Conservation (phyloP, 2,888 invertebrate genomes). For the Miltochrista miniata region DNA sequence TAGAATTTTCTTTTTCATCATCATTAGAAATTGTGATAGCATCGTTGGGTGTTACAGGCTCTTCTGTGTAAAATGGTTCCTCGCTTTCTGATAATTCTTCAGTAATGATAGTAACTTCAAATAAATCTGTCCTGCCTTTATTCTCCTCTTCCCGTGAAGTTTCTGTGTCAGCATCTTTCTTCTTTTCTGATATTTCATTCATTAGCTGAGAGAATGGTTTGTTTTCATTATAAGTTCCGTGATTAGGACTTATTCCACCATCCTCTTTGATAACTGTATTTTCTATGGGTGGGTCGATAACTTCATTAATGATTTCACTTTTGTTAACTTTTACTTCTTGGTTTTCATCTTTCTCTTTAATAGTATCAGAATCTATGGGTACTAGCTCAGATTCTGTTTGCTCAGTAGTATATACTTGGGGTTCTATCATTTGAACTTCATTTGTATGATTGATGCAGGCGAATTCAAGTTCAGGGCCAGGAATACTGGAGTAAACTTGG, state of each 20-base stretch:
- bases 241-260: slow-evolving; percentile 7
- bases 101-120: slow-evolving; percentile 64
- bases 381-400: slow-evolving; percentile 11
- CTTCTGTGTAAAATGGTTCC: slow-evolving; percentile 25
- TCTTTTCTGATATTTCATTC: slow-evolving; percentile 45
- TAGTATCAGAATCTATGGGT: slow-evolving; percentile 15
- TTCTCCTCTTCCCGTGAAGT: slow-evolving; percentile 32
- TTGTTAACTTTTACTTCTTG: slow-evolving; percentile 4
- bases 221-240: slow-evolving; percentile 39
- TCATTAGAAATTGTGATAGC: slow-evolving; percentile 15
- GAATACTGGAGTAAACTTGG: slow-evolving; percentile 75
- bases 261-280: slow-evolving; percentile 12
- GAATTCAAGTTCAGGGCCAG: slow-evolving; percentile 78
- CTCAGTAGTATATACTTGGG: slow-evolving; percentile 21
- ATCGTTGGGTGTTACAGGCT: slow-evolving; percentile 1
- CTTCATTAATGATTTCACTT: slow-evolving; percentile 1
- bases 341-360: slow-evolving; percentile 14
- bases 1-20: slow-evolving; percentile 28
- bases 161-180: slow-evolving; percentile 43
- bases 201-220: slow-evolving; percentile 45
- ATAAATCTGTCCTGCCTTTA: slow-evolving; percentile 39
- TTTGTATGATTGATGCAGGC: slow-evolving; percentile 58
- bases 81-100: slow-evolving; percentile 65
- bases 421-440: slow-evolving; percentile 32
- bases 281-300: slow-evolving; percentile 2